Base-by-base conservation (phyloP, 2,797 vertebrate species). In the Sylvia borin region DNA sequence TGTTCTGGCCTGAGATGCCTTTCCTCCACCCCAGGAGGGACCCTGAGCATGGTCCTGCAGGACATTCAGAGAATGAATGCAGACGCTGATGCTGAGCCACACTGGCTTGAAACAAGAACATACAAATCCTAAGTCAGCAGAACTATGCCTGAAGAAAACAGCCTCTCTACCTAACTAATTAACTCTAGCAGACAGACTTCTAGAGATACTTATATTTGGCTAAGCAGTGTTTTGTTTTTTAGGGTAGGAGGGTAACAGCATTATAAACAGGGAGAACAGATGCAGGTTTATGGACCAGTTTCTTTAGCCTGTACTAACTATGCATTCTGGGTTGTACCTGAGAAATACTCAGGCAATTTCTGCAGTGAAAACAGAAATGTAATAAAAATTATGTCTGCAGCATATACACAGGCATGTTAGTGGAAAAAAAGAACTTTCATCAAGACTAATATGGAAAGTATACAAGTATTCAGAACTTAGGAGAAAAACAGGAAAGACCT, bases 261-360 rank as follows among this genome's bases (percentile, higher is more conserved):
- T 93, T 97, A 92, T 93, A 91, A 97, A 94, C 83, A 96, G 79
- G 71, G 14, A 95, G 80, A 94, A 31, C 48, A 76, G 27, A 54
- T 87, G 80, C 80, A 85, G 5, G 38, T 75, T 96, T 96, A 90
- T 82, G 65, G 92, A 92, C 38, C 6, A 17, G 42, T 92, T 95
- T 90, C 72, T 91, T 79, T 45, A 82, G 73, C 14, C 38, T 43
- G 38, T 62, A 38, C 79, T 85, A 93, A 84, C 61, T 88, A 40
- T 80, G 66, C 34, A 10, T 81, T 47, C 25, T 45, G 48, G 34
- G 19, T 38, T 74, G 65, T 29, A 54, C 60, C 51, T 73, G 50
- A 77, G n/a, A 72, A 90, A 77, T 47, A 48, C 31, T 81, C 29
- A 18, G 11, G 47, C 24, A 4, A 55, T 73, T 95, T 95, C 79